Conservation (phyloP, 2,113 vertebrate genomes). For the Ptychochromis oligacanthus region DNA sequence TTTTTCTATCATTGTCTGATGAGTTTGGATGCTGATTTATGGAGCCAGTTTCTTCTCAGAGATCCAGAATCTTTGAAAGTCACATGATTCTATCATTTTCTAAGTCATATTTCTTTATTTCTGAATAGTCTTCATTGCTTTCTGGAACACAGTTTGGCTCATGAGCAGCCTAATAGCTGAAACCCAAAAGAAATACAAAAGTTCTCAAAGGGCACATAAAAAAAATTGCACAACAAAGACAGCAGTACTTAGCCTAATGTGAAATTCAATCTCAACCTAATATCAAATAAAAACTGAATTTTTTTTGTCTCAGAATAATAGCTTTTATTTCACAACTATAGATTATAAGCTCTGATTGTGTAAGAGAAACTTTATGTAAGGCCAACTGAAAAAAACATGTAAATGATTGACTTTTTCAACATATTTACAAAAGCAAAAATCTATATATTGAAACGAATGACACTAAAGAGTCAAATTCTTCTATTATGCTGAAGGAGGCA, state of each 20-base stretch:
- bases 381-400: no score
- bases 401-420: not conserved
- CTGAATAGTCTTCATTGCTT: slow-evolving; percentile 4
- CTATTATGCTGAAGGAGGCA: no score
- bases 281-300: not conserved
- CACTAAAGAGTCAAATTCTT: no score
- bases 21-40: not conserved
- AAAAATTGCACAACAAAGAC: no score
- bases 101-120: not conserved
- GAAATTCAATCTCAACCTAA: no score
- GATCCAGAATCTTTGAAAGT: not conserved
- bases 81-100: not conserved
- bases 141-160: not conserved
- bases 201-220: no score
- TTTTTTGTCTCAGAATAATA: not conserved
- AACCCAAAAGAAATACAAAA: not conserved
- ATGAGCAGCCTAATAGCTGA: not conserved
- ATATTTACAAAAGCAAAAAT: no score
- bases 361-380: no score
- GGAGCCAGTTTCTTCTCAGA: not conserved
- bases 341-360: not conserved
- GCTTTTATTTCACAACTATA: no score
- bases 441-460: no score
- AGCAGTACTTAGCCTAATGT: no score
- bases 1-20: not conserved